A percentile compares a stretch with the other conserved stretches of the same genome.
phyloP scores from a whole-genome alignment of 2,113 vertebrate species.

The Hepsetus odoe region DNA sequence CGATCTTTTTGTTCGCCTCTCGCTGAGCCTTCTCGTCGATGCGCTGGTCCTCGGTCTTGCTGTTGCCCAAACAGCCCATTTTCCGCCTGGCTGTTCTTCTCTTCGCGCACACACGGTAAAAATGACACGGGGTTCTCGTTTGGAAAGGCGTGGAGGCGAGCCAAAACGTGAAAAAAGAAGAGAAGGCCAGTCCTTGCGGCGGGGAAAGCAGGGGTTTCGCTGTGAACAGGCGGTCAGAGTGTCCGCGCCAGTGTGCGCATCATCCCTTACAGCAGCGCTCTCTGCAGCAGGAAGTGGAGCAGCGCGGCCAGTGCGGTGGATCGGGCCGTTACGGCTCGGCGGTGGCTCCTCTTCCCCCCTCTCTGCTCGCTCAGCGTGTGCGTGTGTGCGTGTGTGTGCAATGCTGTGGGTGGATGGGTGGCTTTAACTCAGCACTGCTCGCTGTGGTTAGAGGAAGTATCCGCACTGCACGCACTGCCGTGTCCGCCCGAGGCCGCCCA shows the following conservation, averaged over 20 bases:
- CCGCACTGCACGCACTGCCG: neutral
- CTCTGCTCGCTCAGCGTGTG: constrained; percentile 60
- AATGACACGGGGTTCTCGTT: constrained; percentile 21
- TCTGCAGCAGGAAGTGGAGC: constrained; percentile 60
- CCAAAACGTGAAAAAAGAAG: constrained; percentile 36
- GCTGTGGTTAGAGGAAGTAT: constrained; percentile 75
- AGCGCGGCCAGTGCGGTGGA: constrained; percentile 68
- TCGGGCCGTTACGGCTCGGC: constrained; percentile 63
- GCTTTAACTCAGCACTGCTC: constrained; percentile 78
- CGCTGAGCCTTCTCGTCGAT: constrained; percentile 89
- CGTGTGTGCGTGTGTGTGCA: constrained; percentile 20
- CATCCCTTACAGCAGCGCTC: constrained; percentile 53
- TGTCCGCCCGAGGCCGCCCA: neutral
- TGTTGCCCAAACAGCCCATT: constrained; percentile 91
- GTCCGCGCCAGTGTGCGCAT: constrained; percentile 45
- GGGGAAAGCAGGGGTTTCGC: constrained; percentile 40
- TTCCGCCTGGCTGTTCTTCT: constrained; percentile 50
- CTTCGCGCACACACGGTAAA: constrained; percentile 22
- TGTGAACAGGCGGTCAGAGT: constrained; percentile 30
- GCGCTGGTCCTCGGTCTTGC: constrained; percentile 89
- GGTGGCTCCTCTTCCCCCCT: constrained; percentile 46
- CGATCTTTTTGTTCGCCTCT: constrained; percentile 92
- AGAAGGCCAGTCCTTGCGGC: constrained; percentile 51
- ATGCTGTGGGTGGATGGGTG: constrained; percentile 47
- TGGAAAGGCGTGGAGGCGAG: constrained; percentile 26